Percentiles rank a stretch among this genome's conserved stretches.
phyloP scores from a whole-genome alignment of 2,113 vertebrate species.

The Zonotrichia leucophrys region DNA sequence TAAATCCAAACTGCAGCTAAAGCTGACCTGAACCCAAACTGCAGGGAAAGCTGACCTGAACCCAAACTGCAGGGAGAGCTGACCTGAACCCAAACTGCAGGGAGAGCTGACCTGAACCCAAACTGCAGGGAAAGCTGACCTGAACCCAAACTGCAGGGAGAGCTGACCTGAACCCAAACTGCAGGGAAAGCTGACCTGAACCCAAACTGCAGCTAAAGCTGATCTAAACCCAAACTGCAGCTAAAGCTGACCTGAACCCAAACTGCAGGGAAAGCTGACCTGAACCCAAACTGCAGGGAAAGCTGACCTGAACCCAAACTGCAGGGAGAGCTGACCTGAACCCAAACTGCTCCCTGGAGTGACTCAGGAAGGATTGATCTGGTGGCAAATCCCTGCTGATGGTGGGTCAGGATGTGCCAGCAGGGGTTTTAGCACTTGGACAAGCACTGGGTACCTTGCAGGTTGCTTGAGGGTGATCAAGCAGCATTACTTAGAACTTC shows the following conservation, averaged over 20 bases:
- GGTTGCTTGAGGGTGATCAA: neutral
- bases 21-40: no score
- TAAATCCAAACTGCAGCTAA: no score
- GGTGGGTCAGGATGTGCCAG: neutral
- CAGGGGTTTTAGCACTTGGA: neutral
- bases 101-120: no score
- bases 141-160: no score
- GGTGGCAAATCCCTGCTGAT: neutral
- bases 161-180: no score
- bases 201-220: neutral
- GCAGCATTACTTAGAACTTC: neutral
- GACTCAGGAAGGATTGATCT: neutral
- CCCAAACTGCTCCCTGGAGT: neutral
- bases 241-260: neutral
- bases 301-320: no score
- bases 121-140: no score
- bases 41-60: no score
- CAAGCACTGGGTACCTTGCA: neutral
- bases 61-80: no score
- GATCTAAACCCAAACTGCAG: neutral
- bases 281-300: no score
- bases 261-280: neutral
- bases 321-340: neutral
- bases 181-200: no score
- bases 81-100: no score